Percentiles rank a stretch among this genome's conserved stretches.
Evolutionary conservation across 2,797 vertebrate species (phyloP).

Genomic region (Valencia hispanica): DNA sequence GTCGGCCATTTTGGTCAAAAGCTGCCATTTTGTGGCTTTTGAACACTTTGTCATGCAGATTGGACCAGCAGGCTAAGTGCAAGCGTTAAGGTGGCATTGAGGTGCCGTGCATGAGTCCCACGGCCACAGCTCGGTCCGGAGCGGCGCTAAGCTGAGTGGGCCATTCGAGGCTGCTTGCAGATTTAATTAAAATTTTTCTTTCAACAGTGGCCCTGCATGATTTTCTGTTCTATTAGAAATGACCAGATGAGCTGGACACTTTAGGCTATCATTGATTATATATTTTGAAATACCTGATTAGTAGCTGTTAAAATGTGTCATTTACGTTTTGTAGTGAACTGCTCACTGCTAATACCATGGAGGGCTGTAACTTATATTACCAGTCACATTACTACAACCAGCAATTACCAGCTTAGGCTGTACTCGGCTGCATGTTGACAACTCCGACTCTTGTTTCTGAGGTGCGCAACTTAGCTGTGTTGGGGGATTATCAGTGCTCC

Average conservation of each 20-base stretch:
- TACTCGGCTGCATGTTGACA: constrained; percentile 76
- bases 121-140: too few species aligned
- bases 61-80: too few species aligned
- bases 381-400: constrained; percentile 67
- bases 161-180: too few species aligned
- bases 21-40: too few species aligned
- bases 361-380: constrained; percentile 61
- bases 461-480: constrained; percentile 79
- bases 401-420: constrained; percentile 79
- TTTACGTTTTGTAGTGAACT: constrained; percentile 16
- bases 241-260: background rate
- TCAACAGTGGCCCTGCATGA: background rate
- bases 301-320: constrained; percentile 26
- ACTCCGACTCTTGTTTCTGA: constrained; percentile 78
- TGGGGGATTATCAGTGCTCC: constrained; percentile 83
- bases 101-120: too few species aligned
- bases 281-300: constrained; percentile 20
- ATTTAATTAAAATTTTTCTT: background rate
- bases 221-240: constrained; percentile 5
- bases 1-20: too few species aligned
- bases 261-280: constrained; percentile 18
- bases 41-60: too few species aligned
- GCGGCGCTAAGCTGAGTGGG: too few species aligned
- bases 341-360: constrained; percentile 48
- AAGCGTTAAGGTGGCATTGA: too few species aligned